phyloP scores from a whole-genome alignment of 2,113 vertebrate species.

The Dromas ardeola region DNA sequence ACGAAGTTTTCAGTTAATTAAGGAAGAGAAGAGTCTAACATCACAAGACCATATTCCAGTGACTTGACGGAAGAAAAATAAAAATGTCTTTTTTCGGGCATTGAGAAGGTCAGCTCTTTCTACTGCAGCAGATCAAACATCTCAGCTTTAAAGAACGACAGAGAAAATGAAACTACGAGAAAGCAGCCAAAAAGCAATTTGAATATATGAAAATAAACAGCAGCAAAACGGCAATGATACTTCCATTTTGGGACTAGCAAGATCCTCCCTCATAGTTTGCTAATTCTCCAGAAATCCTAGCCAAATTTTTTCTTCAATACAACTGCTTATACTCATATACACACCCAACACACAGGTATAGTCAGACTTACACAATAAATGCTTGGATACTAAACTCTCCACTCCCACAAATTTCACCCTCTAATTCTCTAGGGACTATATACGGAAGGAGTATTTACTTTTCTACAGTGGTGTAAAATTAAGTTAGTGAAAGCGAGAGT shows the following conservation, averaged over 20 bases:
- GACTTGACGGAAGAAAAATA: neutral
- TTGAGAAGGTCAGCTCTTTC: neutral
- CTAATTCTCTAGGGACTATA: neutral
- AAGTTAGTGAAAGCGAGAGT: neutral
- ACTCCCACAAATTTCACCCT: neutral
- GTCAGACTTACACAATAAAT: neutral
- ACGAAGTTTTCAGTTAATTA: neutral
- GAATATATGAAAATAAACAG: neutral
- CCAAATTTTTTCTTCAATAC: neutral
- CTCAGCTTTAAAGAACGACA: neutral
- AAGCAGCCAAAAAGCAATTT: neutral
- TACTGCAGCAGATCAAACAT: neutral
- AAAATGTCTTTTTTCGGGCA: neutral
- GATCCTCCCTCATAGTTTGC: neutral
- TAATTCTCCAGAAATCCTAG: neutral
- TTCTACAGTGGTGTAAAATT: neutral
- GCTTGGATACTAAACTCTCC: neutral
- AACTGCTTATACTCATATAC: neutral
- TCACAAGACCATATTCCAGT: neutral
- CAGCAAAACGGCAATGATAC: neutral
- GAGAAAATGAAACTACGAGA: neutral
- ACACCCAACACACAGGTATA: neutral
- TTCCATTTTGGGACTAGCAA: neutral
- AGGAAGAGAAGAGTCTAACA: neutral
- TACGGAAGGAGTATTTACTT: neutral